Evolutionary conservation across 2,797 vertebrate species (phyloP), one percentile per base, ranked within the genome.

Genomic region (Mallotus villosus): DNA sequence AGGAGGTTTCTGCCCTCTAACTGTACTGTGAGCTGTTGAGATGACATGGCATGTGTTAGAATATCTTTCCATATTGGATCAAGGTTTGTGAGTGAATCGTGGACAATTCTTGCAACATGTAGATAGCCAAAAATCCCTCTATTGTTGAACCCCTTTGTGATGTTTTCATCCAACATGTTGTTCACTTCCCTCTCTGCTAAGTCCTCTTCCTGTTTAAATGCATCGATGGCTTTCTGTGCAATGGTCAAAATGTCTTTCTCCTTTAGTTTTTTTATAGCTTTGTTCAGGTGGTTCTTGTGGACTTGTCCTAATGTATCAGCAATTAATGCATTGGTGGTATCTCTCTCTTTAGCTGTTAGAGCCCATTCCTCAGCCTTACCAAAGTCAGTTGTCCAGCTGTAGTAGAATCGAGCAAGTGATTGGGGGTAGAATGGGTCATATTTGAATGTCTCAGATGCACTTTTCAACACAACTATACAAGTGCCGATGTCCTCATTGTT

Each of bases 281-380:
- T 62, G 59, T 29, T 25, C 60, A 71, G 34, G 34, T 72, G 71
- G 29, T 66, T 59, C 29, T 72, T 72, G 12, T 66, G 51, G 57
- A 72, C 71, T 58, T 72, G 71, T 1, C 63, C 71, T 3, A 72
- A 27, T 55, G 71, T 72, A 49, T 72, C 63, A 16, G 63, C 71
- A 22, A 72, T 57, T 21, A 65, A 72, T 24, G 71, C 66, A 55
- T 72, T 72, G 8, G 63, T 65, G 17, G 51, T 51, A 2, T 1
- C 46, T 55, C 25, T 49, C 19, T 68, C 11, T 51, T 49, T 62
- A 6, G 37, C 58, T 9, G 17, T 55, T 55, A 63, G 7, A n/a
- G 66, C 37, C 27, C 66, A 55, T 9, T 14, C 21, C 66, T 37
- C 60, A 24, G 16, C 46, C n/a, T 12, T 55, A 11, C 1, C 4